A percentile compares a stretch with the other conserved stretches of the same genome.
Conservation (phyloP, 2,888 invertebrate genomes). For the Nematopogon swammerdamellus region DNA sequence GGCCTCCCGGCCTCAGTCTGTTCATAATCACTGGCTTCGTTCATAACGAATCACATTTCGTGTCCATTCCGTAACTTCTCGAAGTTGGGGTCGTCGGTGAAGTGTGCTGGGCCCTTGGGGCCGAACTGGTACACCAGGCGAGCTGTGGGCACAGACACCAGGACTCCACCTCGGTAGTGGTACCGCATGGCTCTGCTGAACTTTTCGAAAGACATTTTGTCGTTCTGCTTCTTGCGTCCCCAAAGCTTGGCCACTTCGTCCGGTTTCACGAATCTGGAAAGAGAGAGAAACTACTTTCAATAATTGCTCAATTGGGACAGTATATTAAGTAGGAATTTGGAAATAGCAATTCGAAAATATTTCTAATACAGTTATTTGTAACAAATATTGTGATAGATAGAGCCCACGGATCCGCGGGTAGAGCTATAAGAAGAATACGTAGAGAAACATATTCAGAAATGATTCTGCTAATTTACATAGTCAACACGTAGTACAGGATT, state of each 20-base stretch:
- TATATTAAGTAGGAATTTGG: too few species aligned
- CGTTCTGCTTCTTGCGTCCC: slow-evolving; percentile 83
- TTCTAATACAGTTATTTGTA: too few species aligned
- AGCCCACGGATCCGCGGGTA: too few species aligned
- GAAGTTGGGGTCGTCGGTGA: slow-evolving; percentile 59
- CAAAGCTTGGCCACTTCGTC: slow-evolving; percentile 84
- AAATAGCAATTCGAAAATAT: too few species aligned
- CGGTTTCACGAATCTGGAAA: slow-evolving; percentile 74
- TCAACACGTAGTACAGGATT: too few species aligned
- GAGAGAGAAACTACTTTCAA: slow-evolving; percentile 7
- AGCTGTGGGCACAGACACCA: slow-evolving; percentile 71
- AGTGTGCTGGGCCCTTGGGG: slow-evolving; percentile 74
- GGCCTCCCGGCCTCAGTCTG: too few species aligned
- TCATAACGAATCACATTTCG: background rate
- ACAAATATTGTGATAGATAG: too few species aligned
- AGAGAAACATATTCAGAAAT: too few species aligned
- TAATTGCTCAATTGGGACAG: too few species aligned
- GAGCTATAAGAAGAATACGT: too few species aligned
- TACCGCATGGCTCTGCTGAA: slow-evolving; percentile 88
- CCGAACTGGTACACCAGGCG: slow-evolving; percentile 81
- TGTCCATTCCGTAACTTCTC: background rate
- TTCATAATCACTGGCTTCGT: too few species aligned
- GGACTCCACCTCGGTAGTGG: slow-evolving; percentile 74
- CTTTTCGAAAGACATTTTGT: slow-evolving; percentile 91
- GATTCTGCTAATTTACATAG: too few species aligned